Percentiles rank a stretch among this genome's conserved stretches.
Conservation (phyloP, 2,797 vertebrate genomes). For the Phataginus tetradactyla region DNA sequence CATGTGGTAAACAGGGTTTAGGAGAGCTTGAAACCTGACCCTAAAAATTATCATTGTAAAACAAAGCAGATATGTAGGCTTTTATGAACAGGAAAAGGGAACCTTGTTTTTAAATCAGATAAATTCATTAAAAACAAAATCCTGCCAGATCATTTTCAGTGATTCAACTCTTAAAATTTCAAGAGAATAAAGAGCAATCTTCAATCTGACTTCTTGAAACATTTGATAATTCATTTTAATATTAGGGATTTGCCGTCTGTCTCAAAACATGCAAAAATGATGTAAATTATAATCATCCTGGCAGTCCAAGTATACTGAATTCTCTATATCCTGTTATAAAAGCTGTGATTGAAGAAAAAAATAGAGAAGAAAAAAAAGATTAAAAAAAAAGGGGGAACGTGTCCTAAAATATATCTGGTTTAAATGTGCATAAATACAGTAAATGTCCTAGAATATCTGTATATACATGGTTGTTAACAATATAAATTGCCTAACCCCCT, state of each 20-base stretch:
- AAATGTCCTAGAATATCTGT: not conserved
- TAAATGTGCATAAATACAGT: not conserved
- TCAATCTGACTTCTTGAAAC: conserved; percentile 39
- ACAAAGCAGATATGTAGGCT: not conserved
- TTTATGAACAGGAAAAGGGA: not conserved
- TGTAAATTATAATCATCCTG: not conserved
- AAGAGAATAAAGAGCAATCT: conserved; percentile 31
- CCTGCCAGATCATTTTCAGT: not conserved
- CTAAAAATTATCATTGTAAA: not conserved
- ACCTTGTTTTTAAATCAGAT: not conserved
- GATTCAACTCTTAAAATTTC: conserved; percentile 9
- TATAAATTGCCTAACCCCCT: not conserved
- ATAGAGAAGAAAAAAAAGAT: not conserved
- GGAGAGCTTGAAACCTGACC: not conserved
- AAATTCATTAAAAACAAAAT: not conserved
- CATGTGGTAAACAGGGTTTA: not conserved
- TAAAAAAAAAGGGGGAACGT: not conserved
- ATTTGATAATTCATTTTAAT: conserved; percentile 59
- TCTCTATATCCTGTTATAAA: not conserved
- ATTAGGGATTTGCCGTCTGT: conserved; percentile 10
- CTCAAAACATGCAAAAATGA: conserved; percentile 37
- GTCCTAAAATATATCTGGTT: not conserved
- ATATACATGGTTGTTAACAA: not conserved
- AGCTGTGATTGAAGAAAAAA: not conserved
- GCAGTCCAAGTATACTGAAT: not conserved